These are phyloP conservation scores for Fistularia commersonii DNA, from an alignment of 2,797 vertebrate species.

Conservation along the genomic window DNA sequence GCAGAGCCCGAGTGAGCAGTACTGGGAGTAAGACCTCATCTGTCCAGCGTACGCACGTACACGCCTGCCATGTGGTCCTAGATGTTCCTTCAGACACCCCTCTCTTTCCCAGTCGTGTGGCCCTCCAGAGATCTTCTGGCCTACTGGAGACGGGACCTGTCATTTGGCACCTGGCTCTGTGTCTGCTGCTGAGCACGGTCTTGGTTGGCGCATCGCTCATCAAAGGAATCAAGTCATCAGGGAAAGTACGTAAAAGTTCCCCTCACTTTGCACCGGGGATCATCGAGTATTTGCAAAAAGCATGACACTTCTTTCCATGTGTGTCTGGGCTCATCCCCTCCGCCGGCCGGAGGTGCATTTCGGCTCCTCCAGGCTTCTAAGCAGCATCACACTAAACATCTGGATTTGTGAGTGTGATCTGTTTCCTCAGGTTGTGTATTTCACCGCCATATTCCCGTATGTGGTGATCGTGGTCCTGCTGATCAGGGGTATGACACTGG, in stretches of 20 bases:
- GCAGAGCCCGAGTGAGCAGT: conserved; percentile 88
- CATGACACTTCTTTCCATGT: no score
- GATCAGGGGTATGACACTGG: conserved; percentile 81
- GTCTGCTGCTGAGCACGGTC: conserved; percentile 85
- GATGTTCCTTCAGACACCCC: neutral
- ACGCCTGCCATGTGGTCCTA: neutral
- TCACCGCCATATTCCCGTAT: conserved; percentile 84
- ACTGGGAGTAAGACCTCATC: conserved; percentile 87
- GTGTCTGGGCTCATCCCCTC: no score
- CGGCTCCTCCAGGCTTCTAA: no score
- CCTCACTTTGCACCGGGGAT: no score
- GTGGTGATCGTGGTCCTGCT: conserved; percentile 80
- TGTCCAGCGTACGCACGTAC: neutral
- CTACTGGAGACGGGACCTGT: conserved; percentile 85
- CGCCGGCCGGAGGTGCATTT: neutral
- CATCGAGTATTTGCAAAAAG: neutral
- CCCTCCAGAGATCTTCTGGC: conserved; percentile 81
- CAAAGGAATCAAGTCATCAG: conserved; percentile 95
- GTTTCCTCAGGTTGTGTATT: conserved; percentile 83
- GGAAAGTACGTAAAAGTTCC: conserved; percentile 89
- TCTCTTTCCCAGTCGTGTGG: conserved; percentile 72
- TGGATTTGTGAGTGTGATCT: neutral
- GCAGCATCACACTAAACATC: no score
- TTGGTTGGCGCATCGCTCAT: conserved; percentile 80
- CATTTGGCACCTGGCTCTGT: conserved; percentile 94